Base-by-base conservation (phyloP, 2,888 invertebrate genomes). In the Catocala nupta region DNA sequence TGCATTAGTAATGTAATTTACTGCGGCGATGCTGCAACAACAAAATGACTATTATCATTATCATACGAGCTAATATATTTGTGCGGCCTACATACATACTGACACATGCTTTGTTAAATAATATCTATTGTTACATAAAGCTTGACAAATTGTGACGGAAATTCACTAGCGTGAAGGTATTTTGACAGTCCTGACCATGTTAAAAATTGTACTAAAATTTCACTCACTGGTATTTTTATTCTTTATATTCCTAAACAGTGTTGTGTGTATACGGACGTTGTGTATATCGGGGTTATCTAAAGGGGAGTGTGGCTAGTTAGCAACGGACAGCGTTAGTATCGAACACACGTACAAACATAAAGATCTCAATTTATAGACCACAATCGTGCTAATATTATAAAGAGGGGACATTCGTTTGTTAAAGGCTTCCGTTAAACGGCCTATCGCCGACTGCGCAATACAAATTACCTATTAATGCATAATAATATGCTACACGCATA, bases 41-140 rank as follows among this genome's bases (percentile, higher is more conserved):
- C 36, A 39, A 39, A 39, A 39, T 9, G 9, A 39, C 6, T 39
- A 9, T 39, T 39, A 9, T 7, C 36, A 36, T n/a, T n/a, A n/a
- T 25, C 36, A 7, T 39, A 39, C 36, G 9, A 39, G 36, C 9
- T 39, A 39, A 1, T 39, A 9, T 39, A 39, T 39, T 39, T 39
- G 9, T 39, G 36, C 36, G 36, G 6, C 9, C 36, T 39, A 39
- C 36, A 8, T 39, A 25, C 25, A 25, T 39, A 39, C 25, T 39
- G 36, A 39, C 36, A 7, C 9, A 39, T 1, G 36, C 36, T 59
- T 61, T 52, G 56, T 61, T 54, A n/a, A 63, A 63, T 60, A 59
- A 73, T 44, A 44, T 13, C 12, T 12, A 47, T 47, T 47, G 47
- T 47, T 47, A 47, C 47, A 12, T 47, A 47, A 47, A 47, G 12